Conservation (phyloP, 2,113 vertebrate genomes). For the Passer domesticus region DNA sequence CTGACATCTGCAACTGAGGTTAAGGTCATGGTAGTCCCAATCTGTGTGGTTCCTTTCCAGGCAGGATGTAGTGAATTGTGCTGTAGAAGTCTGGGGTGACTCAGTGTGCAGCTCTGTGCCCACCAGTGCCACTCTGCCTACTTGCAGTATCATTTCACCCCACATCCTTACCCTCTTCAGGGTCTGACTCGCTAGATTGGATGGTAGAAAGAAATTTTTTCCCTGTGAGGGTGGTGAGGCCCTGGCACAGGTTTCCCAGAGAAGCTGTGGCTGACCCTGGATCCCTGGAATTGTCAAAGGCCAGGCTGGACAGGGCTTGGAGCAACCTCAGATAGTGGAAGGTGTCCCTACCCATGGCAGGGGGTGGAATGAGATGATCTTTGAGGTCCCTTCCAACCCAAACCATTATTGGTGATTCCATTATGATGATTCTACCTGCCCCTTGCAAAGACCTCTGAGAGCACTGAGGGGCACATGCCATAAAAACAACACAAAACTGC, state of each 20-base stretch:
- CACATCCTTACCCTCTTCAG: neutral
- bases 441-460: neutral
- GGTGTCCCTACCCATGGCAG: neutral
- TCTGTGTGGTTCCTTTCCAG: neutral
- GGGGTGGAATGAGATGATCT: accelerated
- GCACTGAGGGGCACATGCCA: neutral
- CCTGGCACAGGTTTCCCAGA: accelerated
- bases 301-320: accelerated
- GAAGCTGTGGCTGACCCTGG: neutral
- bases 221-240: accelerated
- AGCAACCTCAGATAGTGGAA: accelerated
- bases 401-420: neutral
- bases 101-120: neutral
- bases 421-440: neutral
- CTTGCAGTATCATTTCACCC: neutral
- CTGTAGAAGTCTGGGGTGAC: neutral
- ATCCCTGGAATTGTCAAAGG: neutral
- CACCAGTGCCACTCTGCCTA: neutral
- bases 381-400: neutral
- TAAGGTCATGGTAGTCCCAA: neutral
- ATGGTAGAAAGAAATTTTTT: neutral
- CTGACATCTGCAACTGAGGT: neutral
- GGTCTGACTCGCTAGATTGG: neutral
- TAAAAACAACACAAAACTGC: neutral
- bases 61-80: neutral